Base-by-base conservation (phyloP, 2,113 vertebrate species). In the Perca fluviatilis region DNA sequence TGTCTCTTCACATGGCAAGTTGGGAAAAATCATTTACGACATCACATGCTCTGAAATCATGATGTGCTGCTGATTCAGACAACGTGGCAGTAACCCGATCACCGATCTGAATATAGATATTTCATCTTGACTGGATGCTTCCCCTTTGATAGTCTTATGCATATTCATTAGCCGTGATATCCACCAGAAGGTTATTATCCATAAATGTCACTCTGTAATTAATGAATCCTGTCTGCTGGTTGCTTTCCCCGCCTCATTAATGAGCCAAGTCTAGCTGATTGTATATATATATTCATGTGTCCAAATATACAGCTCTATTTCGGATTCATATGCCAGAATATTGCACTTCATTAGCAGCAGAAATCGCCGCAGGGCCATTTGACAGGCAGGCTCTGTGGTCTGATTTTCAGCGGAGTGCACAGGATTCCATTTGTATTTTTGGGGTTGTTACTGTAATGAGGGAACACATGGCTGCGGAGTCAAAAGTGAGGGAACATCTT, bases 191-290 rank as follows among this genome's bases (percentile, higher is more conserved):
- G 94, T 95, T 95, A 94, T 95, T 95, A 95, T 95, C 93, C 93
- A 94, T 94, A 95, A 95, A 95, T 95, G 95, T 94, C 94, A 95
- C 86, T 89, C 89, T 86, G 84, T 95, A 95, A 96, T 96, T 94
- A 95, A 95, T 95, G 94, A 92, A 92, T 94, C 86, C 91, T 94
- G 94, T 95, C 94, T 92, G 84, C 90, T 92, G 90, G 91, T 92
- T 83, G 90, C 93, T 94, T 92, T 90, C 88, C 72, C 92, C 89
- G 92, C 83, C 94, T 96, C 94, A 94, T 93, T 95, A 96, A 93
- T 84, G 91, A 92, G 92, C 91, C 92, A 93, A 91, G 93, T 91
- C 91, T 75, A 77, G 90, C 85, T 91, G 93, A 95, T 94, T 95
- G 91, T 94, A 92, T 94, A 95, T 94, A 95, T 92, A 93, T 91